These are phyloP conservation scores for Rallus limicola DNA, from an alignment of 2,113 vertebrate genomes.

Conservation along the genomic window DNA sequence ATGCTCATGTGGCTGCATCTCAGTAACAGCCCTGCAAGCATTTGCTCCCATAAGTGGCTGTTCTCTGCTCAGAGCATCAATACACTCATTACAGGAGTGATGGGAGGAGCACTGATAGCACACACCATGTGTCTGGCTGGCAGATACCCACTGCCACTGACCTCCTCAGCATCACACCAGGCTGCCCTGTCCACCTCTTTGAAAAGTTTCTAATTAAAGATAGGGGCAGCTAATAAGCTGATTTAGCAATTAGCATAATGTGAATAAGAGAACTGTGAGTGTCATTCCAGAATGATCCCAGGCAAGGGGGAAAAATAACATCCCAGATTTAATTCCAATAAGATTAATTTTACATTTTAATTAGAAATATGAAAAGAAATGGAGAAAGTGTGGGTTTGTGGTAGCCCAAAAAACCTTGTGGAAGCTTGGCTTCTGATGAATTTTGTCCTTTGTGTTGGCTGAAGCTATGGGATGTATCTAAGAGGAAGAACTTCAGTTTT, in stretches of 20 bases:
- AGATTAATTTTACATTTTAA: slow-evolving; percentile 6
- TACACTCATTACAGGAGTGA: rapidly evolving
- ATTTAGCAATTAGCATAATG: not conserved
- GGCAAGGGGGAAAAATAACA: not conserved
- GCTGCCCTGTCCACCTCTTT: not conserved
- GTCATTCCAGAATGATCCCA: not conserved
- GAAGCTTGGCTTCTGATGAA: not conserved
- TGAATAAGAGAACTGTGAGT: not conserved
- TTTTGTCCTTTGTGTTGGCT: not conserved
- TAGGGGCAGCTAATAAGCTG: not conserved
- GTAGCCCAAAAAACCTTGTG: not conserved
- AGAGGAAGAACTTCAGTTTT: not conserved
- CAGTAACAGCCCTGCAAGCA: not conserved
- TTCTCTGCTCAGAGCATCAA: not conserved
- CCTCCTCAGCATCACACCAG: not conserved
- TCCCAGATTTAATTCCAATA: not conserved
- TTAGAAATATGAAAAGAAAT: not conserved
- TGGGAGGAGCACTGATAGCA: not conserved
- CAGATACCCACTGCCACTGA: not conserved
- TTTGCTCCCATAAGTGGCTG: rapidly evolving
- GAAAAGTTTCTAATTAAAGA: not conserved
- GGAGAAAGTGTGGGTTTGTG: not conserved
- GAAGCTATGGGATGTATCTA: not conserved
- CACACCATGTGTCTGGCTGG: rapidly evolving
- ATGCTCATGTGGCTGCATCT: not conserved